Evolutionary conservation across 1,140 invertebrate species (phyloP).

Genomic region (Hirudo medicinalis): DNA sequence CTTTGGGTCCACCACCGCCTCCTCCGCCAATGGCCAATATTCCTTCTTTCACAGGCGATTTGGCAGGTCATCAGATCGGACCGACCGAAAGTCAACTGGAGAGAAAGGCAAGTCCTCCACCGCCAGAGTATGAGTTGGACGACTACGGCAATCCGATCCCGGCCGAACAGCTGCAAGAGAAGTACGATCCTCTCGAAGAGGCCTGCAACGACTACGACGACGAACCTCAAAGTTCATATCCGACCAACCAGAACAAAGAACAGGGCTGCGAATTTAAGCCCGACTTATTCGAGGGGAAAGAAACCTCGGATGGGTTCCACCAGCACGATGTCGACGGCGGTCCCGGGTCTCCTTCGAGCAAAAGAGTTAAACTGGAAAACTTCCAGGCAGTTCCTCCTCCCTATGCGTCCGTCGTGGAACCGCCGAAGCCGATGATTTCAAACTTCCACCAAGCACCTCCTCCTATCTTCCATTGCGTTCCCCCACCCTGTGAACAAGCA

Average conservation of each 20-base stretch:
- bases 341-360: not conserved
- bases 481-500: too few species aligned
- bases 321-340: too few species aligned
- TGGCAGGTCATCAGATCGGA: not conserved
- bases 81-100: not conserved
- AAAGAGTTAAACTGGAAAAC: not conserved
- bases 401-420: not conserved
- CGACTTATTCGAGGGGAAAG: too few species aligned
- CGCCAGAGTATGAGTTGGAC: not conserved
- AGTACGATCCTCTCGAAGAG: constrained; percentile 14
- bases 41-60: not conserved
- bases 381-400: constrained; percentile 4
- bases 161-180: not conserved
- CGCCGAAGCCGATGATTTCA: not conserved
- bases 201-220: not conserved
- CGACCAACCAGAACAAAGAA: too few species aligned
- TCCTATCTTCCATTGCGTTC: too few species aligned
- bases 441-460: too few species aligned
- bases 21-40: constrained; percentile 17
- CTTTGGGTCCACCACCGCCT: constrained; percentile 3
- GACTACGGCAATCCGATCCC: constrained; percentile 4
- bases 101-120: not conserved
- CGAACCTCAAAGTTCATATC: too few species aligned
- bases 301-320: too few species aligned
- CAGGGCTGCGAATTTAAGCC: too few species aligned